phyloP scores from a whole-genome alignment of 1,140 invertebrate species.

The Yoshiicerus persimilis region DNA sequence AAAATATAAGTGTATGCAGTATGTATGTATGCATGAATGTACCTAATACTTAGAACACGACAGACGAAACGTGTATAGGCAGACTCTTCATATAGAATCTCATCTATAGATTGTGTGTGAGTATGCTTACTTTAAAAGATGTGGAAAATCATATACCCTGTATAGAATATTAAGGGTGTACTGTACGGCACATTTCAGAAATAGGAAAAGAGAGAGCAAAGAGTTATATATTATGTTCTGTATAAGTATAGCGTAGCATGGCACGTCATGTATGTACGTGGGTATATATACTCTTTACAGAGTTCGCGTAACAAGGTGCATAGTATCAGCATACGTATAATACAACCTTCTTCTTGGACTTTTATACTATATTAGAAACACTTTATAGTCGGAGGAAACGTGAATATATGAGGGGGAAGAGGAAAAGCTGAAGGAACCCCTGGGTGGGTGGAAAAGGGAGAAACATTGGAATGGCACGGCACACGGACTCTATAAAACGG shows the following conservation, averaged over 20 bases:
- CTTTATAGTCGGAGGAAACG: conserved; percentile 10
- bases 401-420: not conserved
- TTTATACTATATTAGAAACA: not conserved
- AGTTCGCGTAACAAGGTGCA: not conserved
- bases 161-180: not conserved
- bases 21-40: not conserved
- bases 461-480: conserved; percentile 14
- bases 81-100: not conserved
- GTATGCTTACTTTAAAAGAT: not conserved
- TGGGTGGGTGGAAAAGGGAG: not conserved
- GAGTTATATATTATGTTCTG: not conserved
- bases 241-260: not conserved
- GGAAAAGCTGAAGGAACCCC: not conserved
- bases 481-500: not conserved
- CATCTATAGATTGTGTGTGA: not conserved
- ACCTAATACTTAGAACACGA: not conserved
- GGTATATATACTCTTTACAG: too few species aligned
- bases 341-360: not conserved
- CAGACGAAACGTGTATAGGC: not conserved
- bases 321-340: not conserved
- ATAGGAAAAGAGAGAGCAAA: conserved; percentile 7
- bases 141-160: not conserved
- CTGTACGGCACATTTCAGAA: not conserved
- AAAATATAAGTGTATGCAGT: not conserved
- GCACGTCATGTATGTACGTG: not conserved